Evolutionary conservation across 2,888 invertebrate genomes (phyloP).

Genomic region (Adineta ricciae): DNA sequence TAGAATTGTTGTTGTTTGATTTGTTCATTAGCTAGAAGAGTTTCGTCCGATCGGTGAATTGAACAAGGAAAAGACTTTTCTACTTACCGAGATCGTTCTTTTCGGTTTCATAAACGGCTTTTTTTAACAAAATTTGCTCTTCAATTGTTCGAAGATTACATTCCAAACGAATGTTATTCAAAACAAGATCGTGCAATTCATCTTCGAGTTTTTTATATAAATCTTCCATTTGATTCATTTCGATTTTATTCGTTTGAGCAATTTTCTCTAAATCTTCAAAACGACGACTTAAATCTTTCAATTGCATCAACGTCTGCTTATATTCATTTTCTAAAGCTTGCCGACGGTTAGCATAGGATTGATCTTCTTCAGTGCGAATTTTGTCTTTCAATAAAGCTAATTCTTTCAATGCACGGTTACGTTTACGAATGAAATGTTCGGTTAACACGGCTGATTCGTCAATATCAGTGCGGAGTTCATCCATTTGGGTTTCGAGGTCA

Average conservation of each 20-base stretch:
- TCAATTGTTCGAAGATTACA: neutral
- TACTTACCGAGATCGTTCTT: neutral
- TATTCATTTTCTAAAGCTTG: neutral
- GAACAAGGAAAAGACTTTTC: too few species aligned
- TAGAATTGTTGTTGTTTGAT: neutral
- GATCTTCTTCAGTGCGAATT: neutral
- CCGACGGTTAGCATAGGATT: neutral
- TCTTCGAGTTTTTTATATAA: slow-evolving; percentile 3
- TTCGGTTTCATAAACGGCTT: neutral
- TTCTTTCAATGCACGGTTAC: neutral
- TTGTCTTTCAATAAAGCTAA: neutral
- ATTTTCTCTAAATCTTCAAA: neutral
- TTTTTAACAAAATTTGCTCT: neutral
- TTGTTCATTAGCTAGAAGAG: neutral
- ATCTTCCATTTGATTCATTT: neutral
- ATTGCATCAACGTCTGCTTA: neutral
- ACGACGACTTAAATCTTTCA: neutral
- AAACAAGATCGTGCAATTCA: neutral
- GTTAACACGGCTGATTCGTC: neutral
- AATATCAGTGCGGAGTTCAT: neutral
- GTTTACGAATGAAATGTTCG: neutral
- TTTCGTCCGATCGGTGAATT: too few species aligned
- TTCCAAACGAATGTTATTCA: neutral
- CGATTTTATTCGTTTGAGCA: neutral
- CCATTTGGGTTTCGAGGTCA: neutral